Percentiles rank a stretch among this genome's conserved stretches.
phyloP scores from a whole-genome alignment of 2,797 vertebrate genomes.

The Chiroxiphia lanceolata region DNA sequence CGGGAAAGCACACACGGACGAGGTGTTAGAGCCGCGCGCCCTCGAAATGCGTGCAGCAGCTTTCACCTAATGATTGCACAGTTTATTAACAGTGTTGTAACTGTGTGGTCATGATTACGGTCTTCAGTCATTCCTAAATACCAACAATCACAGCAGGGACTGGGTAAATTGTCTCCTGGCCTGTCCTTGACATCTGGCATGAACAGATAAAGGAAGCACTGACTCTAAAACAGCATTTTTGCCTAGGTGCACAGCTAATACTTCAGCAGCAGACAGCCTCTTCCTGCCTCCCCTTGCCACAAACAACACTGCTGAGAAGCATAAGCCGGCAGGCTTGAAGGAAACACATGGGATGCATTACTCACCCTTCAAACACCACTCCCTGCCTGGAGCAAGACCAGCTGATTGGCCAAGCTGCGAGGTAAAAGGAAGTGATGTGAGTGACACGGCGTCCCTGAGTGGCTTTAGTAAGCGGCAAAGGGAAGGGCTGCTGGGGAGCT shows the following conservation, averaged over 20 bases:
- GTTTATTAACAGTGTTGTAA: background rate
- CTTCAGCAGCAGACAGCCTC: background rate
- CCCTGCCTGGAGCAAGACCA: background rate
- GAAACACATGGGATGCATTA: slow-evolving; percentile 21
- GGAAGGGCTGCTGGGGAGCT: background rate
- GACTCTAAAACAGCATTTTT: background rate
- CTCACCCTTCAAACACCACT: background rate
- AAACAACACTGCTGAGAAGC: background rate
- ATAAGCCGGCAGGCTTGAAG: background rate
- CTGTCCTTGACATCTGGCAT: background rate
- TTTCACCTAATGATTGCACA: background rate
- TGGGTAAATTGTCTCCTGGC: background rate
- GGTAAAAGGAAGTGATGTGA: background rate
- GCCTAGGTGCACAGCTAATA: slow-evolving; percentile 13
- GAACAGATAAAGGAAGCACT: background rate
- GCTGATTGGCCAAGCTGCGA: background rate
- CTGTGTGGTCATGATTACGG: background rate
- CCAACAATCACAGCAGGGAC: background rate
- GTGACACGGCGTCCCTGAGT: background rate
- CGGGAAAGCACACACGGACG: background rate
- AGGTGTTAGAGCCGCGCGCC: background rate
- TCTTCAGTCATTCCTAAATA: background rate
- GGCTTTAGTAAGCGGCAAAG: background rate
- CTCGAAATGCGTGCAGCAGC: accelerated
- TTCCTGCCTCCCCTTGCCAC: background rate